Evolutionary conservation across 1,140 invertebrate genomes (phyloP).

Genomic region (Riptortus pedestris): DNA sequence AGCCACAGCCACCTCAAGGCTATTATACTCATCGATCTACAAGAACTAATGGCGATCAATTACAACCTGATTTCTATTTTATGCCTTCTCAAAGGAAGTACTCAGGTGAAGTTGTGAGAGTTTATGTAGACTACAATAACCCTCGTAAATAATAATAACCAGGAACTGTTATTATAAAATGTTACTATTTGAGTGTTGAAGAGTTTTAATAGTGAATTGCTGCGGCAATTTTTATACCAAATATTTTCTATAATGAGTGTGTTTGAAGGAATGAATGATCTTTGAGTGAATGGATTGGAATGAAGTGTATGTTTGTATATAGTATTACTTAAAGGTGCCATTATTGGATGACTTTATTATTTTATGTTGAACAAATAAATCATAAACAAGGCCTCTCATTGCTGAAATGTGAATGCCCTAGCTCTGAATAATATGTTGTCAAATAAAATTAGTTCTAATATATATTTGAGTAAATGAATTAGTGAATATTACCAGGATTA

Average conservation of each 20-base stretch:
- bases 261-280: too few species aligned
- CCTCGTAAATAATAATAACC: slow-evolving; percentile 36
- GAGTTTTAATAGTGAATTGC: not conserved
- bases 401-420: too few species aligned
- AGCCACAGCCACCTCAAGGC: slow-evolving; percentile 35
- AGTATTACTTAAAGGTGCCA: not conserved
- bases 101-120: slow-evolving; percentile 81
- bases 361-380: too few species aligned
- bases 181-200: not conserved
- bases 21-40: slow-evolving; percentile 42
- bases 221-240: not conserved
- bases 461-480: too few species aligned
- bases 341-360: too few species aligned
- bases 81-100: slow-evolving; percentile 89
- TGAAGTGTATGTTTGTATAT: not conserved
- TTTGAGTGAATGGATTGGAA: too few species aligned
- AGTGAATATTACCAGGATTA: too few species aligned
- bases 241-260: not conserved
- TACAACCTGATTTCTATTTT: slow-evolving; percentile 82
- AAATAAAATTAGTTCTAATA: too few species aligned
- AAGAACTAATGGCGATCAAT: slow-evolving; percentile 35
- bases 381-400: too few species aligned
- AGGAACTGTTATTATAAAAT: not conserved
- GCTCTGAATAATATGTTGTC: too few species aligned
- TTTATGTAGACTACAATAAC: slow-evolving; percentile 74